Percentiles rank a stretch among this genome's conserved stretches.
phyloP scores from a whole-genome alignment of 2,888 invertebrate genomes.

The Polydrusus cervinus region DNA sequence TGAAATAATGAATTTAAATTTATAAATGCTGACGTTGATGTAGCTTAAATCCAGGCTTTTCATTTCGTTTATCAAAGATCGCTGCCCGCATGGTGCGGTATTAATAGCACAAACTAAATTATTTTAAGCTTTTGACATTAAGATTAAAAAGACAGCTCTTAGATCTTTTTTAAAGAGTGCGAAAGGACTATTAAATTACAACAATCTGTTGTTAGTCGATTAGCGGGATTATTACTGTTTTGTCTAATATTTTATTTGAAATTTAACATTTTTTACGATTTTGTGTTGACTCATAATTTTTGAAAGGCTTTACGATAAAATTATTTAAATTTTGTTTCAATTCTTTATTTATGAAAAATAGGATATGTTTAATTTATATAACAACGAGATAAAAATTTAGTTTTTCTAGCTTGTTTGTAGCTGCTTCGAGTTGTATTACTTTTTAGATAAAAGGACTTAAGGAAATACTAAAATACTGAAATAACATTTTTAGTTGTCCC shows the following conservation, averaged over 20 bases:
- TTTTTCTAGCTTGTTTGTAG: neutral
- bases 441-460: too few relatives aligned
- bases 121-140: conserved; percentile 32
- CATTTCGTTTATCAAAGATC: conserved; percentile 13
- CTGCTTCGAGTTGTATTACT: too few relatives aligned
- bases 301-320: neutral
- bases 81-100: conserved; percentile 15
- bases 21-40: too few relatives aligned
- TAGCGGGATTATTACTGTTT: conserved; percentile 26
- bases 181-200: conserved; percentile 29
- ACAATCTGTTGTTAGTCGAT: conserved; percentile 29
- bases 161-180: conserved; percentile 45
- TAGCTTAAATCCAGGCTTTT: neutral
- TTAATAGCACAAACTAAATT: conserved; percentile 37
- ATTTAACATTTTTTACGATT: conserved; percentile 13
- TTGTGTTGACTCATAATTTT: conserved; percentile 12
- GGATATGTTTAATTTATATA: neutral
- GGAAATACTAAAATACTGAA: too few relatives aligned
- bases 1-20: conserved; percentile 11
- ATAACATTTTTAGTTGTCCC: too few relatives aligned
- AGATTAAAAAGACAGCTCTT: conserved; percentile 32
- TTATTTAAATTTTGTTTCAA: neutral
- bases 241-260: conserved; percentile 38
- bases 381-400: neutral
- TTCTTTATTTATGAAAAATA: neutral